These are phyloP conservation scores for Odontesthes bonariensis DNA, from an alignment of 2,113 vertebrate genomes.

Conservation along the genomic window DNA sequence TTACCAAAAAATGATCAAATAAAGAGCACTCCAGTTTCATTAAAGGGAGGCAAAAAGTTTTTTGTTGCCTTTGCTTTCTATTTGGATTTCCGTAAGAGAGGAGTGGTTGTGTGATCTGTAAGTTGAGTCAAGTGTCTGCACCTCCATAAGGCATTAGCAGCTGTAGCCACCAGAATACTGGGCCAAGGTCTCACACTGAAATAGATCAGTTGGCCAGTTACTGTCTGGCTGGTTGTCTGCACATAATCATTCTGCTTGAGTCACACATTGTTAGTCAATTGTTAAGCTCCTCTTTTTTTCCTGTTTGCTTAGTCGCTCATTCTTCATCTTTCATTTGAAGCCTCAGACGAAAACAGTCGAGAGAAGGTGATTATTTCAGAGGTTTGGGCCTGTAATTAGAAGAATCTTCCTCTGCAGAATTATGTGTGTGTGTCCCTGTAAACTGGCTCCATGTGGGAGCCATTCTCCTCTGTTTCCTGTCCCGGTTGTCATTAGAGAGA, in stretches of 20 bases:
- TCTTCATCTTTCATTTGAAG: slow-evolving; percentile 52
- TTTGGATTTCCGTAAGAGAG: not conserved
- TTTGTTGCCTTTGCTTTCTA: not conserved
- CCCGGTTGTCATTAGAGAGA: slow-evolving; percentile 76
- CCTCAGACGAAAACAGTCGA: slow-evolving; percentile 55
- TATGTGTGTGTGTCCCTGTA: slow-evolving; percentile 63
- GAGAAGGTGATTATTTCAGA: slow-evolving; percentile 66
- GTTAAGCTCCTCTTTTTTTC: slow-evolving; percentile 27
- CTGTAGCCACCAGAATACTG: slow-evolving; percentile 53
- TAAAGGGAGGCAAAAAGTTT: slow-evolving; percentile 14
- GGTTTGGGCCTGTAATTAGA: slow-evolving; percentile 68
- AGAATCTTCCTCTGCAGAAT: slow-evolving; percentile 51
- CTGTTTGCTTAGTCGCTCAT: slow-evolving; percentile 32
- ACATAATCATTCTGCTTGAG: slow-evolving; percentile 36
- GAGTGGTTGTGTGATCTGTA: slow-evolving; percentile 39
- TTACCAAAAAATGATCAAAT: slow-evolving; percentile 13
- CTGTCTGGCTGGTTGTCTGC: slow-evolving; percentile 42
- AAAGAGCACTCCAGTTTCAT: slow-evolving; percentile 18
- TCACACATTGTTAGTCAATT: slow-evolving; percentile 36
- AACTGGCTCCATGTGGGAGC: slow-evolving; percentile 77
- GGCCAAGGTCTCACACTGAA: slow-evolving; percentile 63
- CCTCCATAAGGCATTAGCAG: slow-evolving; percentile 43
- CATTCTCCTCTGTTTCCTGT: slow-evolving; percentile 76
- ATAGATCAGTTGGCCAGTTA: slow-evolving; percentile 52
- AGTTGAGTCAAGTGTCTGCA: slow-evolving; percentile 50